These are phyloP conservation scores for Falco punctatus DNA, from an alignment of 2,113 vertebrate species.

Conservation along the genomic window DNA sequence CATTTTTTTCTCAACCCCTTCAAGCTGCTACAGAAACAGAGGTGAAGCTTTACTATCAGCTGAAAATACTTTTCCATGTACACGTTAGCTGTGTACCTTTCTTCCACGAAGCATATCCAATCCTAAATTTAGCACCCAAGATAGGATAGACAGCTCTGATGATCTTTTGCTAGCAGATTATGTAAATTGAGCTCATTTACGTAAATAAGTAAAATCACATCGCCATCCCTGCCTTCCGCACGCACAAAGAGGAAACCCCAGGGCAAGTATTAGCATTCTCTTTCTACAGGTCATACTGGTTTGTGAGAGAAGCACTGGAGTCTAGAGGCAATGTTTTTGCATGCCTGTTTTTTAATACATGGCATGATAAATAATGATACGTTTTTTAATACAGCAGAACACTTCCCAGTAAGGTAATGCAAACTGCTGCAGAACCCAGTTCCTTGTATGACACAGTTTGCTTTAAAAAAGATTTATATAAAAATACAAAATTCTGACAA, in stretches of 20 bases:
- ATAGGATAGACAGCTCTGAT: background rate
- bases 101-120: background rate
- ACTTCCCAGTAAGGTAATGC: background rate
- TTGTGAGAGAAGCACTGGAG: background rate
- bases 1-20: background rate
- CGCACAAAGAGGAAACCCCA: background rate
- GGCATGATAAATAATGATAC: no score
- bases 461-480: background rate
- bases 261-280: background rate
- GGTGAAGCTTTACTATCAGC: background rate
- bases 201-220: background rate
- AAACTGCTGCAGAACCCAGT: background rate
- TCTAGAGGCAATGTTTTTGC: fast-evolving
- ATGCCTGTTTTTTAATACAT: background rate
- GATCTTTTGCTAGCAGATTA: background rate
- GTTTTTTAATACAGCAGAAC: background rate
- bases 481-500: background rate
- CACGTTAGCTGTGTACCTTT: background rate
- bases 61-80: background rate
- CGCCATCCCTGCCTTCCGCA: background rate
- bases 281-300: background rate
- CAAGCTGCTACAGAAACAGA: background rate
- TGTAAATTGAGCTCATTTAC: background rate
- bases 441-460: background rate
- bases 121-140: background rate